Evolutionary conservation across 2,888 invertebrate genomes (phyloP).

Genomic region (Agapostemon virescens): DNA sequence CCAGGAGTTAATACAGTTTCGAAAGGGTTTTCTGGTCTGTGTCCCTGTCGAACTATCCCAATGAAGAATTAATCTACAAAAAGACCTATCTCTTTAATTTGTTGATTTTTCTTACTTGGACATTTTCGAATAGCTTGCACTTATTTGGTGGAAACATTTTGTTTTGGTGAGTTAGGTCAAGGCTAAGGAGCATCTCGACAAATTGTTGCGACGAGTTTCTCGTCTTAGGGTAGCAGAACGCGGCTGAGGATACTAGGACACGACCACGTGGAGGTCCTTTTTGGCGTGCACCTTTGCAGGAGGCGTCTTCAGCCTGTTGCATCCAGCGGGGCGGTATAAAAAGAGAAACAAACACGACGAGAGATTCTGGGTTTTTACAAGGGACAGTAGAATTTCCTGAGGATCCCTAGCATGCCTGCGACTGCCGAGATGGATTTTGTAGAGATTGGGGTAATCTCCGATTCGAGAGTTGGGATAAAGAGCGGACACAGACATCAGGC

Average conservation of each 20-base stretch:
- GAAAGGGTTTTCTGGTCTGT: no score
- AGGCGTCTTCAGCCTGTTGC: conserved; percentile 68
- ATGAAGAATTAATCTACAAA: no score
- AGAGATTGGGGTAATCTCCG: conserved; percentile 48
- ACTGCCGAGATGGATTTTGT: conserved; percentile 25
- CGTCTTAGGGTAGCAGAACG: conserved; percentile 70
- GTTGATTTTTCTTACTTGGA: no score
- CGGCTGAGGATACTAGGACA: conserved; percentile 27
- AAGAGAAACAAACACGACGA: conserved; percentile 28
- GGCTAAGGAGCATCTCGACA: conserved; percentile 34
- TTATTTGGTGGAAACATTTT: no score
- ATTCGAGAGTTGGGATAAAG: conserved; percentile 72
- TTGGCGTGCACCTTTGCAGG: conserved; percentile 37
- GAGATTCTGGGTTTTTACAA: conserved; percentile 16
- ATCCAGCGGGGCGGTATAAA: conserved; percentile 2
- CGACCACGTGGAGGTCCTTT: conserved; percentile 47
- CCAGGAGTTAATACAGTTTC: no score
- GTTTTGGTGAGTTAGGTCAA: no score
- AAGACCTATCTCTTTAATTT: no score
- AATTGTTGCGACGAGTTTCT: conserved; percentile 65
- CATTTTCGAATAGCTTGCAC: no score
- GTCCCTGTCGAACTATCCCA: no score
- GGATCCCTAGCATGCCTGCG: conserved; percentile 15
- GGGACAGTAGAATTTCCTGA: conserved; percentile 27
- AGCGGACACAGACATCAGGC: conserved; percentile 72